phyloP scores from a whole-genome alignment of 2,113 vertebrate species.

The Notarius lentiginosus region DNA sequence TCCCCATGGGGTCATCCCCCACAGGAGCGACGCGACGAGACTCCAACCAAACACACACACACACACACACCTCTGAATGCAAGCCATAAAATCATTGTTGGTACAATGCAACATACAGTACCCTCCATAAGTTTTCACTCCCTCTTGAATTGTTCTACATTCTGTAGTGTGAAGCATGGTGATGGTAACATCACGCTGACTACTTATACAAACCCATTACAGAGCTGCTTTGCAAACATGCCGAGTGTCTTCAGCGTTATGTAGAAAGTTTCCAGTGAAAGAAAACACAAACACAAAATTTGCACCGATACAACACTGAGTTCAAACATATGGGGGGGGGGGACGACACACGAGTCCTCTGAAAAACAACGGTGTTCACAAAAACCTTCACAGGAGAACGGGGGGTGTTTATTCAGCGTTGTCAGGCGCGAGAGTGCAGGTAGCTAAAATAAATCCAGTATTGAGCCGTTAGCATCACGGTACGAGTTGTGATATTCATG shows the following conservation, averaged over 20 bases:
- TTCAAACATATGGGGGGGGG: too few species aligned
- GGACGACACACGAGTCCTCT: too few species aligned
- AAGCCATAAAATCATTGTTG: background rate
- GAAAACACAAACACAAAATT: background rate
- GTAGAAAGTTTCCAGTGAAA: background rate
- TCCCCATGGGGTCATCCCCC: too few species aligned
- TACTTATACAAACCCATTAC: too few species aligned
- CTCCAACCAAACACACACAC: too few species aligned
- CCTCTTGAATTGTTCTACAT: background rate
- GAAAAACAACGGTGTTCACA: background rate
- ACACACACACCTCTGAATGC: constrained; percentile 2
- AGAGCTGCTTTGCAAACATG: background rate
- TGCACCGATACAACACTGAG: background rate
- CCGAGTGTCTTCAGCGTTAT: background rate
- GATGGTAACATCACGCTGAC: background rate
- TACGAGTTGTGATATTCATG: background rate
- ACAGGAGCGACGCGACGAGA: too few species aligned
- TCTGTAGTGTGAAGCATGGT: background rate
- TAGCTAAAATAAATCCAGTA: background rate
- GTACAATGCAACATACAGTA: background rate
- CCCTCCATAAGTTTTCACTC: background rate
- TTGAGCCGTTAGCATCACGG: background rate
- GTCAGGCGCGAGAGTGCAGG: background rate
- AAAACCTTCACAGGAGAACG: background rate
- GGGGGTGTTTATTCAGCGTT: background rate